Evolutionary conservation across 2,888 invertebrate genomes (phyloP), one percentile per base, ranked within the genome.

Genomic region (Stenoptilia bipunctidactyla): DNA sequence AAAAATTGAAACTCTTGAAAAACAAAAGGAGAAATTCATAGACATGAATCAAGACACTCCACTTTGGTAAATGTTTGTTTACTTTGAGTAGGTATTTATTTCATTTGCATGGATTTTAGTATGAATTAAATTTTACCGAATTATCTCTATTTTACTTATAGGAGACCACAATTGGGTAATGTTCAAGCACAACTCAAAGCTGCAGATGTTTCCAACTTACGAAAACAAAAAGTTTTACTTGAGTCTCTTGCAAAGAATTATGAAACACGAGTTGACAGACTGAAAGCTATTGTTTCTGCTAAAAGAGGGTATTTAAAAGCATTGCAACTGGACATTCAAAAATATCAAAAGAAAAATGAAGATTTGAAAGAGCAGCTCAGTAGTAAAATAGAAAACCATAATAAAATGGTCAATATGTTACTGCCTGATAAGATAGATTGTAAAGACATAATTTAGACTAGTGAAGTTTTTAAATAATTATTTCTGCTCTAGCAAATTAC

Each of bases 331-430:
- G 83, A 83, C 45, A 69, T 83, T 36, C 70, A 72, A 42, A 82
- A 76, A 43, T 80, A 77, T 48, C 69, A 74, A 46, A 79, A 70
- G 53, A 82, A 72, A 59, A 80, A 70, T 61, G 73, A 80, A 43
- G 73, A 72, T 27, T 53, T 70, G 10, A 53, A 71, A 9, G 42
- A 49, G 25, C 72, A 66, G 52, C 59, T 79, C n/a, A 58, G 55
- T 50, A 60, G 68, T 27, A 74, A 66, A 47, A 47, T 80, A 20
- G 59, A 67, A 45, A 69, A 65, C 42, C 72, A 75, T 45, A 51
- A 56, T n/a, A 61, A 54, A 36, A 40, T 72, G 41, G 52, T 55
- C 9, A 60, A 61, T 38, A 46, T 49, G 15, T 58, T 62, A 27
- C 34, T 55, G 27, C 47, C 56, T 27, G 50, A 56, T 40, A 60